Conservation (phyloP, 2,888 invertebrate species). For the Hirtodrosophila cameraria region DNA sequence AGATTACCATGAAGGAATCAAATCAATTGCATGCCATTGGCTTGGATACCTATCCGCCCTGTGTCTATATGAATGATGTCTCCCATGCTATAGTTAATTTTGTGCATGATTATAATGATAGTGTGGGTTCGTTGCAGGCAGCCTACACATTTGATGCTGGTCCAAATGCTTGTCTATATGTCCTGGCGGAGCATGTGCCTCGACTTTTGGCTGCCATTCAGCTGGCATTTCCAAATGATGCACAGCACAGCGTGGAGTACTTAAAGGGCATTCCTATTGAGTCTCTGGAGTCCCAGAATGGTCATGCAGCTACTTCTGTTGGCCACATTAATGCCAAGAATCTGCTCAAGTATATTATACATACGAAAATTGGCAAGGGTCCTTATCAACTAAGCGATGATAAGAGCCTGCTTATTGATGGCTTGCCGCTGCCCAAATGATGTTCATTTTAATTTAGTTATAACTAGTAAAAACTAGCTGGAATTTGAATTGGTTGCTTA, state of each 20-base stretch:
- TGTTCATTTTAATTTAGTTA: not conserved
- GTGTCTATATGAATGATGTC: conserved; percentile 94
- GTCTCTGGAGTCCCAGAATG: conserved; percentile 3
- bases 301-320: conserved; percentile 32
- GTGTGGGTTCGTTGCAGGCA: conserved; percentile 88
- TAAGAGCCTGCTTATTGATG: conserved; percentile 85
- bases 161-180: conserved; percentile 96
- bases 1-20: conserved; percentile 97
- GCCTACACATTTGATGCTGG: conserved; percentile 99
- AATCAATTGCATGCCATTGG: conserved; percentile 98
- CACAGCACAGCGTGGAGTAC: conserved; percentile 84
- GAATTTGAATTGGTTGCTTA: not conserved
- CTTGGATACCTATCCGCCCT: conserved; percentile 96
- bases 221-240: conserved; percentile 88
- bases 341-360: conserved; percentile 91
- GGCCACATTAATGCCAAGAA: conserved; percentile 83
- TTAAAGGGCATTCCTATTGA: conserved; percentile 86
- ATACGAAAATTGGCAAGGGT: conserved; percentile 92
- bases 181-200: conserved; percentile 90
- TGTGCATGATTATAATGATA: conserved; percentile 92
- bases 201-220: conserved; percentile 88
- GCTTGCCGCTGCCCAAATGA: conserved; percentile 59
- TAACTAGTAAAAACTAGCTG: not conserved
- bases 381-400: conserved; percentile 85
- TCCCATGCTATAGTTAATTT: conserved; percentile 92